These are phyloP conservation scores for Lutraria lutraria DNA, from an alignment of 2,888 invertebrate species.

Conservation along the genomic window DNA sequence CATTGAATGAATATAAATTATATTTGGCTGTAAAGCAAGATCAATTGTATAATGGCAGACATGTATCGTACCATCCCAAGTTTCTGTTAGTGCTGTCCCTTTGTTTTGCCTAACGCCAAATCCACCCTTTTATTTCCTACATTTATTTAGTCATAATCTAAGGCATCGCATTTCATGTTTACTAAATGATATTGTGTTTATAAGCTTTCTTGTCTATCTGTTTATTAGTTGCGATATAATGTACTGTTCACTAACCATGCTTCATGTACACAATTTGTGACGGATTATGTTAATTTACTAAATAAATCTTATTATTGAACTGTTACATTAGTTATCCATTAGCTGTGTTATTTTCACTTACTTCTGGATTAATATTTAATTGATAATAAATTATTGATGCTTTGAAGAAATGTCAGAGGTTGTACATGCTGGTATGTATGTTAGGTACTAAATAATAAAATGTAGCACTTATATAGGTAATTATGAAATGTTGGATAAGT, in stretches of 20 bases:
- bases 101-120: not conserved
- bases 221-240: not conserved
- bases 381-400: not conserved
- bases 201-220: not conserved
- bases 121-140: not conserved
- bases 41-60: not conserved
- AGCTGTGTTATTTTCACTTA: not conserved
- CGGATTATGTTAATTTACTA: not conserved
- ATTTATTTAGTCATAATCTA: not conserved
- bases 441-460: not conserved
- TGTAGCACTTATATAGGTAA: no score
- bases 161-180: not conserved
- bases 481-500: no score
- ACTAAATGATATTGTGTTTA: not conserved
- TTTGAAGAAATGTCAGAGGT: slow-evolving; percentile 6
- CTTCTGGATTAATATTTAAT: not conserved
- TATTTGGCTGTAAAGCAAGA: not conserved
- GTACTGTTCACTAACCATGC: not conserved
- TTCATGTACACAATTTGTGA: not conserved
- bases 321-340: not conserved
- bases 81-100: not conserved
- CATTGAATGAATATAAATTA: not conserved
- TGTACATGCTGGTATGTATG: slow-evolving; percentile 10
- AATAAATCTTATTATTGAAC: not conserved
- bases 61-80: not conserved